Conservation (phyloP, 2,113 vertebrate species). For the crab-eating macaque (Macaca fascicularis) region T2T-MFA8v1.1 NC_088390.1:39380501-39381000, state of each 20-base stretch:
- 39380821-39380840: background rate
- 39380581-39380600: background rate
- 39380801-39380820: background rate
- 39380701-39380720: background rate
- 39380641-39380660: rapidly evolving
- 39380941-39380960: background rate
- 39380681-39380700: background rate
- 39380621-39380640: background rate
- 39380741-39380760: background rate
- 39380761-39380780: background rate
- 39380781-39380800: background rate
- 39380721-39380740: background rate
- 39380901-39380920: background rate
- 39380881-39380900: background rate
- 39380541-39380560: background rate
- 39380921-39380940: background rate
- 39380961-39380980: background rate
- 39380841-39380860: background rate
- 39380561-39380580: background rate
- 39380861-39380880: background rate
- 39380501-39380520: background rate
- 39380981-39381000: too few relatives aligned
- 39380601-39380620: background rate
- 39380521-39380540: background rate
- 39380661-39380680: background rate